Evolutionary conservation across 1,140 invertebrate genomes (phyloP).

Genomic region (Augochlora pura): DNA sequence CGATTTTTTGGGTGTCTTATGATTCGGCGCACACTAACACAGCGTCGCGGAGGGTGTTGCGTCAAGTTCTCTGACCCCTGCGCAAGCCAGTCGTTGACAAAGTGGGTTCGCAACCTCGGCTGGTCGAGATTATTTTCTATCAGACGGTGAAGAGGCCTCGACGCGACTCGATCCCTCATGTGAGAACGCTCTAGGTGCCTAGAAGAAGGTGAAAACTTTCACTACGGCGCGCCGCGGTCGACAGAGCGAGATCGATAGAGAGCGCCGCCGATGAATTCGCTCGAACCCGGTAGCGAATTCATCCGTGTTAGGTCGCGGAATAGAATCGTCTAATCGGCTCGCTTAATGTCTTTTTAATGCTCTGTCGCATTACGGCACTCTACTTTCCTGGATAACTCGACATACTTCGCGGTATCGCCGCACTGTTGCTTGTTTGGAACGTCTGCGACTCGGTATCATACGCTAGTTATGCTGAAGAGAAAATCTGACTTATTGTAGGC

Average conservation of each 20-base stretch:
- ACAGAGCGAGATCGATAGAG: slow-evolving; percentile 19
- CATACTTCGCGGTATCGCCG: not conserved
- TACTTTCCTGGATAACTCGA: not conserved
- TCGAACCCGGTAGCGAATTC: slow-evolving; percentile 11
- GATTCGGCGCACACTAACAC: too few relatives aligned
- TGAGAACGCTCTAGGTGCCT: slow-evolving; percentile 13
- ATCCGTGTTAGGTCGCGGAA: slow-evolving; percentile 2
- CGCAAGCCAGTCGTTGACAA: not conserved
- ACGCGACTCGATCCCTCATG: not conserved
- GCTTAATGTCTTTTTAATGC: slow-evolving; percentile 48
- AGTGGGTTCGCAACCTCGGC: slow-evolving; percentile 26
- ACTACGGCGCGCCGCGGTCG: not conserved
- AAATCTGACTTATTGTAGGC: too few relatives aligned
- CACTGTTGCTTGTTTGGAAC: not conserved
- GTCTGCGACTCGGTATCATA: not conserved
- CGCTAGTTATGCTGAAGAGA: too few relatives aligned
- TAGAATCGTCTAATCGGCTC: slow-evolving; percentile 9
- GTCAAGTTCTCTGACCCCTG: not conserved
- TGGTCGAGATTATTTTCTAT: slow-evolving; percentile 32
- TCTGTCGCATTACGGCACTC: slow-evolving; percentile 1
- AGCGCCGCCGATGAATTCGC: slow-evolving; percentile 28
- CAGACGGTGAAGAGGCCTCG: slow-evolving; percentile 11
- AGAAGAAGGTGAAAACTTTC: slow-evolving; percentile 34
- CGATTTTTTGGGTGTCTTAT: too few relatives aligned
- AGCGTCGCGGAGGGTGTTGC: not conserved